Evolutionary conservation across 2,888 invertebrate species (phyloP).

Genomic region (Mylabris sibirica): DNA sequence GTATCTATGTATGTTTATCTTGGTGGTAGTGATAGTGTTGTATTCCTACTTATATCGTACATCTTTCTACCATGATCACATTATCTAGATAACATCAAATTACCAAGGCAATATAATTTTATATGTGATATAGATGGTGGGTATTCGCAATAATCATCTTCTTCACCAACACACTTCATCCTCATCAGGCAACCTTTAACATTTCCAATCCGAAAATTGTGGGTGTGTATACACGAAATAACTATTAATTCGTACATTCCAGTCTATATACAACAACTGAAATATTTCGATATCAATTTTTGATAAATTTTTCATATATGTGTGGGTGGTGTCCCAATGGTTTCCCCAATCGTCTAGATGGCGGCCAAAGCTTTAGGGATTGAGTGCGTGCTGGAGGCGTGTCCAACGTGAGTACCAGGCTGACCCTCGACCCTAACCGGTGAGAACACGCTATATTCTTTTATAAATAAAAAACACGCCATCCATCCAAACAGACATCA

Average conservation of each 20-base stretch:
- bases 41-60: conserved; percentile 13
- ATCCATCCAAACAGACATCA: conserved; percentile 3
- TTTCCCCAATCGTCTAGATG: conserved; percentile 1
- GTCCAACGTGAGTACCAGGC: conserved; percentile 32
- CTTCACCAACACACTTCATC: conserved; percentile 18
- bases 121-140: conserved; percentile 39
- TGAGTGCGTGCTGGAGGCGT: conserved; percentile 38
- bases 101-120: conserved; percentile 51
- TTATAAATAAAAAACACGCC: conserved; percentile 16
- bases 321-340: conserved; percentile 9
- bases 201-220: conserved; percentile 29
- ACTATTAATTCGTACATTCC: neutral
- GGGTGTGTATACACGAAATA: conserved; percentile 16
- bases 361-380: conserved; percentile 7
- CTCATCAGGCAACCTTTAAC: neutral
- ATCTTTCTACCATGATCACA: conserved; percentile 36
- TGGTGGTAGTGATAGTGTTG: conserved; percentile 33
- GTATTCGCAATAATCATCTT: conserved; percentile 28
- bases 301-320: conserved; percentile 3
- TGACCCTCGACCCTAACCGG: conserved; percentile 35
- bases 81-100: conserved; percentile 53
- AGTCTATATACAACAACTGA: neutral
- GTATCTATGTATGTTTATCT: conserved; percentile 16
- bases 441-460: conserved; percentile 30
- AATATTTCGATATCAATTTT: neutral